A percentile compares a stretch with the other conserved stretches of the same genome.
Conservation (phyloP, 2,113 vertebrate species). For the Alectura lathami region DNA sequence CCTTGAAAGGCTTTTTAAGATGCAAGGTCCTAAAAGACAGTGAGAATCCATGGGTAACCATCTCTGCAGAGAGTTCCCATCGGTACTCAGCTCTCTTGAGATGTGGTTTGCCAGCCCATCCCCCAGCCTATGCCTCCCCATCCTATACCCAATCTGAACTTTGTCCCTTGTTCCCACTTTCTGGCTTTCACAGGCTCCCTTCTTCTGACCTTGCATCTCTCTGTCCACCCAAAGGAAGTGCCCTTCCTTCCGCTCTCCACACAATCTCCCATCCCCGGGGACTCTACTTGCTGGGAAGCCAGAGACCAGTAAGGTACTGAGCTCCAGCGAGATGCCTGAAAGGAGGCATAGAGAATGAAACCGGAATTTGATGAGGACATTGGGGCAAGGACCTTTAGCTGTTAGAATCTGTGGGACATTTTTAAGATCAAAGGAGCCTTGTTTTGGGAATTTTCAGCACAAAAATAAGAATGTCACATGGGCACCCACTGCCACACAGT, state of each 20-base stretch:
- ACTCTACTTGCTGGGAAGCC: conserved; percentile 7
- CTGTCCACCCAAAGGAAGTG: conserved; percentile 1
- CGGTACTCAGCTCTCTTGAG: background rate
- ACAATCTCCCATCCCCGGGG: background rate
- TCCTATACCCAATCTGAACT: background rate
- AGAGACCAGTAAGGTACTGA: background rate
- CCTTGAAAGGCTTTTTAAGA: background rate
- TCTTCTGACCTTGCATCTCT: background rate
- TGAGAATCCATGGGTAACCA: background rate
- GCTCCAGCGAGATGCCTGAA: background rate
- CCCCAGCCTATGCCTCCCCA: background rate
- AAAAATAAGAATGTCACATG: background rate
- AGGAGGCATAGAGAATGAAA: background rate
- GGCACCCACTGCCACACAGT: background rate
- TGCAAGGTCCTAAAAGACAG: background rate
- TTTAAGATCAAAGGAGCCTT: background rate
- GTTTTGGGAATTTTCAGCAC: background rate
- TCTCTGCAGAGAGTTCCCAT: background rate
- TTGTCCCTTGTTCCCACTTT: background rate
- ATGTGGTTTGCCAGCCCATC: background rate
- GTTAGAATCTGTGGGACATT: background rate
- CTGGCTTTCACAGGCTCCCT: background rate
- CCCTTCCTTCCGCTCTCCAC: background rate
- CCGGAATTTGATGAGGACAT: background rate
- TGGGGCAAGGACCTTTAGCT: background rate